phyloP scores from a whole-genome alignment of 2,113 vertebrate species.

The Trogon melanurus region DNA sequence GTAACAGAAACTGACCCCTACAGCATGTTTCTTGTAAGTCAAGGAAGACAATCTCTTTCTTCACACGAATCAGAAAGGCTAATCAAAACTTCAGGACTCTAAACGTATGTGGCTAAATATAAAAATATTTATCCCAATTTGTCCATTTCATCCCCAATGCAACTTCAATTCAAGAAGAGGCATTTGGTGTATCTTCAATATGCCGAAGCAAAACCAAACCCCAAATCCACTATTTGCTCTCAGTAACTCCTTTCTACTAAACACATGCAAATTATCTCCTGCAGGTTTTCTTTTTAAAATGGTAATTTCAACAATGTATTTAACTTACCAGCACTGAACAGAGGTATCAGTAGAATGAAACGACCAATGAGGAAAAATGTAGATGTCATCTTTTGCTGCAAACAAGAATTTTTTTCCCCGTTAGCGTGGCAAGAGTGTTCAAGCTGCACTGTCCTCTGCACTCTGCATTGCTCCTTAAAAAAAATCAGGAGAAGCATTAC shows the following conservation, averaged over 20 bases:
- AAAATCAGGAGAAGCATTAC: background rate
- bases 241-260: background rate
- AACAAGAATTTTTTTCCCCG: background rate
- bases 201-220: background rate
- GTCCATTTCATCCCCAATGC: background rate
- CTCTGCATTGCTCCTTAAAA: background rate
- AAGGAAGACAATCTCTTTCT: background rate
- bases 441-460: background rate
- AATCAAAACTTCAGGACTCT: background rate
- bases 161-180: background rate
- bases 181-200: background rate
- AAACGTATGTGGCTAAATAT: background rate
- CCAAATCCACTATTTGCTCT: background rate
- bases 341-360: constrained; percentile 40
- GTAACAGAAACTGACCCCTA: background rate
- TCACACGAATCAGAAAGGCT: background rate
- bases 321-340: constrained; percentile 72
- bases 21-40: background rate
- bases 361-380: constrained; percentile 11
- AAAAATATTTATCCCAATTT: background rate
- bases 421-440: background rate
- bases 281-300: background rate
- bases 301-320: background rate
- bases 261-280: background rate
- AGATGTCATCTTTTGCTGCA: constrained; percentile 71